Evolutionary conservation across 2,113 vertebrate genomes (phyloP).

Genomic region (Epinephelus lanceolatus): DNA sequence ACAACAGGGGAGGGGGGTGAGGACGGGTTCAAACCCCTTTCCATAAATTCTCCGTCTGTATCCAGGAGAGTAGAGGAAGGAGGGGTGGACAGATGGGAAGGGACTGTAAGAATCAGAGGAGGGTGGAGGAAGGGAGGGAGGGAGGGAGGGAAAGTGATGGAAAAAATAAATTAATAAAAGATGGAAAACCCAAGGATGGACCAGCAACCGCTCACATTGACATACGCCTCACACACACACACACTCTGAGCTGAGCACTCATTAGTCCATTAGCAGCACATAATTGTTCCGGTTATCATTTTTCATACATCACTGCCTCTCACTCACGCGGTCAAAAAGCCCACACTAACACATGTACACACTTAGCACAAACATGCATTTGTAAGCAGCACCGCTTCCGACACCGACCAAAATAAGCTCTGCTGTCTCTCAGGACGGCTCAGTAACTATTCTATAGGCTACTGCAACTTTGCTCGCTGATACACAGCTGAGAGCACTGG

Average conservation of each 20-base stretch:
- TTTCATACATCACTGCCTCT: slow-evolving; percentile 54
- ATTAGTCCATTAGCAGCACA: slow-evolving; percentile 50
- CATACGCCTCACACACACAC: not conserved
- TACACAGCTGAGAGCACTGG: not conserved
- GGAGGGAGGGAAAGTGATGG: not conserved
- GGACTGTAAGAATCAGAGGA: slow-evolving; percentile 27
- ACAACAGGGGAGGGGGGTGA: slow-evolving; percentile 42
- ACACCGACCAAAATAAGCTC: too few relatives aligned
- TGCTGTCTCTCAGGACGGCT: not conserved
- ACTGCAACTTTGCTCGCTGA: not conserved
- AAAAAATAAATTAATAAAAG: slow-evolving; percentile 33
- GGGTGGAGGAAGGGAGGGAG: slow-evolving; percentile 4
- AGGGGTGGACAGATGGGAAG: slow-evolving; percentile 45
- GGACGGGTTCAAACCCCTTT: slow-evolving; percentile 42
- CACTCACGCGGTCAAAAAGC: slow-evolving; percentile 14
- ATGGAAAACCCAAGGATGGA: slow-evolving; percentile 27
- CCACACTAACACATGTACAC: not conserved
- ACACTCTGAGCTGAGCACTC: slow-evolving; percentile 9
- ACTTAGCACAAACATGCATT: not conserved
- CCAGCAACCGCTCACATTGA: slow-evolving; percentile 3
- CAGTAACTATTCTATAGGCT: not conserved
- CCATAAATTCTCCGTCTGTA: slow-evolving; percentile 58
- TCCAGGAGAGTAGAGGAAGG: slow-evolving; percentile 39
- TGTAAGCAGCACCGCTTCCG: not conserved
- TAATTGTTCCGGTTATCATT: slow-evolving; percentile 50